These are phyloP conservation scores for Simalia tracyae DNA, from an alignment of 2,797 vertebrate species.

Conservation along the genomic window DNA sequence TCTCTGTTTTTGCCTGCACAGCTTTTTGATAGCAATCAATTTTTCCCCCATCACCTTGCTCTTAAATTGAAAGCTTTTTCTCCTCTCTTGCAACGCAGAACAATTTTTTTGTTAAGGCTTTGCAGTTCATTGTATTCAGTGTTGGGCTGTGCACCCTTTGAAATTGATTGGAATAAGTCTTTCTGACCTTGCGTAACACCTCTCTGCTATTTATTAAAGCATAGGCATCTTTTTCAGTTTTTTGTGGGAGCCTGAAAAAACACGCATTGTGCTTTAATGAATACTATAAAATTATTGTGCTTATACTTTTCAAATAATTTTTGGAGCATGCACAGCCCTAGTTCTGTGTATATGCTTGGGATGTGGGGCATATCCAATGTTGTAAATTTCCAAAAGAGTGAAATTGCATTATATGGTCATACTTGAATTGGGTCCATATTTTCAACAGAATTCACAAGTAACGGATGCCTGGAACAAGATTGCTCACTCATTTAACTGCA, in stretches of 20 bases:
- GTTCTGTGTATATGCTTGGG: not conserved
- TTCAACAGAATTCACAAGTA: conserved; percentile 89
- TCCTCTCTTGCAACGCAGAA: not conserved
- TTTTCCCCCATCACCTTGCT: not conserved
- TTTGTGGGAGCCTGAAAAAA: not conserved
- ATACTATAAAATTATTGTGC: not conserved
- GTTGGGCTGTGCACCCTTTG: not conserved
- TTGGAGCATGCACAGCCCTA: no score
- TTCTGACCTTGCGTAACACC: not conserved
- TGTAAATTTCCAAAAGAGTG: not conserved
- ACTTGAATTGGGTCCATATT: not conserved
- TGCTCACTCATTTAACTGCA: conserved; percentile 95
- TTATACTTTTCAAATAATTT: no score
- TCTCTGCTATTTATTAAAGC: not conserved
- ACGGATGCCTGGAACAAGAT: conserved; percentile 99
- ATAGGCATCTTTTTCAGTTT: not conserved
- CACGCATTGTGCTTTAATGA: not conserved
- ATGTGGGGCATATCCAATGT: not conserved
- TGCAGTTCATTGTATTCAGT: not conserved
- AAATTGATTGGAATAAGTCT: not conserved
- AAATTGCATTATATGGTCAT: accelerated
- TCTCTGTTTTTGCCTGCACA: not conserved
- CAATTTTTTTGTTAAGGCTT: not conserved
- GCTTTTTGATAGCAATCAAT: not conserved
- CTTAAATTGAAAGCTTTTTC: not conserved